Conservation (phyloP, 2,113 vertebrate genomes). For the Ptilonorhynchus violaceus region DNA sequence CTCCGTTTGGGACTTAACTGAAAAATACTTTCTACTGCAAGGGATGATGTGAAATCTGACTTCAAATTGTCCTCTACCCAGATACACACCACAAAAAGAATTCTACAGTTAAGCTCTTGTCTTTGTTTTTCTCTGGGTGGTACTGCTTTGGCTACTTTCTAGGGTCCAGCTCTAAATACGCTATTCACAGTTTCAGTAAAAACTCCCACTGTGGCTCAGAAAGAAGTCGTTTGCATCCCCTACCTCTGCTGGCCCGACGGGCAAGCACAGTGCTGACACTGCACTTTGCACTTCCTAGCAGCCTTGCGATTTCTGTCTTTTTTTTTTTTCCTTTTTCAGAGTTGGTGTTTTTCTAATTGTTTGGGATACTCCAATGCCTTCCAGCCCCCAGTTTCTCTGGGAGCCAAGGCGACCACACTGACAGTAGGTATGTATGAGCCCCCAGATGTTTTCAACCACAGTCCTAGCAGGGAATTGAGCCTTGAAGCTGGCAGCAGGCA, state of each 20-base stretch:
- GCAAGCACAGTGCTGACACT: neutral
- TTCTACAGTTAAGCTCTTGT: neutral
- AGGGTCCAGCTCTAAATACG: neutral
- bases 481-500: neutral
- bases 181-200: neutral
- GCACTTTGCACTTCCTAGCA: neutral
- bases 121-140: neutral
- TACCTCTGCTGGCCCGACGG: neutral
- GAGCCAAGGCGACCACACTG: neutral
- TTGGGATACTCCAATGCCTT: neutral
- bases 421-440: fast-evolving
- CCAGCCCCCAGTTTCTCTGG: neutral
- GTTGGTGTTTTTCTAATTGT: neutral
- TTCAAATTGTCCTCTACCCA: neutral
- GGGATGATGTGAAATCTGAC: neutral
- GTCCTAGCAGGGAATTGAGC: neutral
- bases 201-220: neutral
- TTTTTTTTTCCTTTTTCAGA: neutral
- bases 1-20: neutral
- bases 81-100: neutral
- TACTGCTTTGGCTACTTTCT: neutral
- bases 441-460: neutral
- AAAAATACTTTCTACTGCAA: neutral
- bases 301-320: neutral
- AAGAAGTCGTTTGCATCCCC: neutral